Percentiles rank a stretch among this genome's conserved stretches.
These are phyloP conservation scores for Gastrophryne carolinensis DNA, from an alignment of 2,797 vertebrate genomes.

Conservation along the genomic window DNA sequence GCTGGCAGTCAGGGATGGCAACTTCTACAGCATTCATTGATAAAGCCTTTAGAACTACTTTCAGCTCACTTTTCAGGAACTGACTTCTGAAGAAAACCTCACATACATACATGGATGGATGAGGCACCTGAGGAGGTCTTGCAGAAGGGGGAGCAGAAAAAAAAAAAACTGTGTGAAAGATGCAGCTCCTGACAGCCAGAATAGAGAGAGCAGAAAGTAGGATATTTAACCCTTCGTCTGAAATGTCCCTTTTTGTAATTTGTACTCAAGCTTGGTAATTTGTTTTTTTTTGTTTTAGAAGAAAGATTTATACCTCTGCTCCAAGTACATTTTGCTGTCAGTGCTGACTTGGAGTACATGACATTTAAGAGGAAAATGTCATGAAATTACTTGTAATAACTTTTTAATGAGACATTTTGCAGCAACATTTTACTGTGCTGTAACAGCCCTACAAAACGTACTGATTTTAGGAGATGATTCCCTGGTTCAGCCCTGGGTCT, in stretches of 20 bases:
- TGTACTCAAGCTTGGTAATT: too few relatives aligned
- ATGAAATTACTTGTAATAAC: slow-evolving; percentile 33
- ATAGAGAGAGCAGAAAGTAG: too few relatives aligned
- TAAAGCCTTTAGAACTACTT: too few relatives aligned
- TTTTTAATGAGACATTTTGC: slow-evolving; percentile 10
- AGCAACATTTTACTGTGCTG: neutral
- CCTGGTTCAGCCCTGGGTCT: neutral
- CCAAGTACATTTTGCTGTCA: slow-evolving; percentile 26
- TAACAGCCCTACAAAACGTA: neutral
- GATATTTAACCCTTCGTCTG: too few relatives aligned
- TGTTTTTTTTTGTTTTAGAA: neutral
- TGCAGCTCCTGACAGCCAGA: too few relatives aligned
- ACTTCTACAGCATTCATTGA: too few relatives aligned
- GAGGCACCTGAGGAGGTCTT: neutral
- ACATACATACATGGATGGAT: neutral
- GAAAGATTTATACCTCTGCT: neutral
- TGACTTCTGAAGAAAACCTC: too few relatives aligned
- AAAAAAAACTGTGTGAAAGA: too few relatives aligned
- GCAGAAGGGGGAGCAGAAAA: neutral
- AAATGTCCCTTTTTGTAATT: too few relatives aligned
- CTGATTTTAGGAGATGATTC: slow-evolving; percentile 23
- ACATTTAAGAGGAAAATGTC: slow-evolving; percentile 35
- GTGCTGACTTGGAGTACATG: slow-evolving; percentile 22
- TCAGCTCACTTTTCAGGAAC: too few relatives aligned
- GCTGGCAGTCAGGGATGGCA: too few relatives aligned